Evolutionary conservation across 2,797 vertebrate genomes (phyloP).

Genomic region (Cyclura pinguis): DNA sequence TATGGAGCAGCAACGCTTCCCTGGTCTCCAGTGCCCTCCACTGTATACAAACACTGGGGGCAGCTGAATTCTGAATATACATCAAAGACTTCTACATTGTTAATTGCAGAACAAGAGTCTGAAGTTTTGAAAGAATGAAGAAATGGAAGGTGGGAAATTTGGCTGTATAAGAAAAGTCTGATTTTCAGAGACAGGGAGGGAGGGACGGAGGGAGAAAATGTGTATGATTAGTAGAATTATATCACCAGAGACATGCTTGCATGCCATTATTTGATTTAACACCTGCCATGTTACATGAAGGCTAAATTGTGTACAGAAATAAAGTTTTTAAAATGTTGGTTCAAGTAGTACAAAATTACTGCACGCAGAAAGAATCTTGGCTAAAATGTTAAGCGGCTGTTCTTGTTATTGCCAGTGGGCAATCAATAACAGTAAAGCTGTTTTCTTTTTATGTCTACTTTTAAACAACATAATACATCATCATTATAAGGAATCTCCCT

Average conservation of each 20-base stretch:
- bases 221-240: constrained; percentile 45
- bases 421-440: constrained; percentile 51
- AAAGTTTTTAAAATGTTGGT: constrained; percentile 32
- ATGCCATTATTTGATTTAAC: constrained; percentile 47
- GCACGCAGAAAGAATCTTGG: constrained; percentile 36
- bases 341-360: constrained; percentile 2
- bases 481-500: constrained; percentile 17
- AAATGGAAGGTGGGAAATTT: constrained; percentile 14
- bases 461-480: constrained; percentile 7
- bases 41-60: not conserved
- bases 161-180: not conserved
- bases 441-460: constrained; percentile 39
- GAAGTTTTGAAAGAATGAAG: constrained; percentile 14
- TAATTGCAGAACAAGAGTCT: not conserved
- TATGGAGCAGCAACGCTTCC: not conserved
- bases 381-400: constrained; percentile 14
- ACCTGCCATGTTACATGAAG: constrained; percentile 25
- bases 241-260: constrained; percentile 45
- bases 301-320: constrained; percentile 24
- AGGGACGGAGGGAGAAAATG: not conserved
- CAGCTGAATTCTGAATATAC: not conserved
- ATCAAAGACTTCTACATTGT: not conserved
- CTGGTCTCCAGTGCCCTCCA: not conserved
- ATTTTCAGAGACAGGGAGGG: constrained; percentile 12
- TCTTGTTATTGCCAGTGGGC: constrained; percentile 45